Percentiles rank a stretch among this genome's conserved stretches.
These are phyloP conservation scores for Anniella stebbinsi DNA, from an alignment of 2,797 vertebrate genomes.

Conservation along the genomic window DNA sequence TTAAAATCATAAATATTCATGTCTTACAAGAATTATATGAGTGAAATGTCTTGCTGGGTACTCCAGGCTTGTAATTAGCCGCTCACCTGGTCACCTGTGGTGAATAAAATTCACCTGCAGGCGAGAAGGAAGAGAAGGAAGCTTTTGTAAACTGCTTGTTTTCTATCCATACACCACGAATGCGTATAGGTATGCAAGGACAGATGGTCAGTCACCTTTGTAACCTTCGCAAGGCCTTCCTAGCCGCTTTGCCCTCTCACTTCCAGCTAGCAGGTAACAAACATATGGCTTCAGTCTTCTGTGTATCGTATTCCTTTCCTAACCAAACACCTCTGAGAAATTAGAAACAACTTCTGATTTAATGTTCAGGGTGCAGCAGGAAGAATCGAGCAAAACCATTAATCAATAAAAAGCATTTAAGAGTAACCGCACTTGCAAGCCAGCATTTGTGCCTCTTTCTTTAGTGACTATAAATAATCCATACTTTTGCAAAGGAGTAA, in stretches of 20 bases:
- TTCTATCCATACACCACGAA: no score
- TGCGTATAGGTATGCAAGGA: not conserved
- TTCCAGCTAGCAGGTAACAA: not conserved
- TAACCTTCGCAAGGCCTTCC: not conserved
- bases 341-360: constrained; percentile 16
- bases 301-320: not conserved
- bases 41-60: not conserved
- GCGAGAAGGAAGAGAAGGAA: not conserved
- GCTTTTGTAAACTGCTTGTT: not conserved
- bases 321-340: constrained; percentile 30
- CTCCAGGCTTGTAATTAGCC: not conserved
- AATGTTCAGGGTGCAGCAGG: constrained; percentile 8
- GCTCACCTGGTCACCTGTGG: not conserved
- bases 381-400: constrained; percentile 19
- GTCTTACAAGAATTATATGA: not conserved
- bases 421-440: constrained; percentile 16
- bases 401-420: constrained; percentile 46
- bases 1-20: no score
- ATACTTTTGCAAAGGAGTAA: constrained; percentile 39
- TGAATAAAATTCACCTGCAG: not conserved
- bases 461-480: constrained; percentile 44
- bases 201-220: not conserved
- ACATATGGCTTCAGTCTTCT: not conserved
- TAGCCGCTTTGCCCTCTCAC: not conserved
- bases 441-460: constrained; percentile 23